A percentile compares a stretch with the other conserved stretches of the same genome.
These are phyloP conservation scores for Danio albolineatus DNA, from an alignment of 2,797 vertebrate genomes.

Conservation along the genomic window DNA sequence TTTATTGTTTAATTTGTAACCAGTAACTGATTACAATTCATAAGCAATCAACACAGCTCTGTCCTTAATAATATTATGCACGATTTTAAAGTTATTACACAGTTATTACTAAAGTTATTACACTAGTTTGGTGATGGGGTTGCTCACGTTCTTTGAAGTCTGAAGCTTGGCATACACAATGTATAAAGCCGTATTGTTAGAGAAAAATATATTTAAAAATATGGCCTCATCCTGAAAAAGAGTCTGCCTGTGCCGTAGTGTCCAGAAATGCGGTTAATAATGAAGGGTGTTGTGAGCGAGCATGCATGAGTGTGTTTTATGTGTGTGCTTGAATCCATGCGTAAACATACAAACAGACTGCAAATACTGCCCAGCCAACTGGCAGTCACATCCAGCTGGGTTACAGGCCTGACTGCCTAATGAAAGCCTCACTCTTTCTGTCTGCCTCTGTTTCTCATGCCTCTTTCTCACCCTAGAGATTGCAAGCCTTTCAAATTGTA, in stretches of 20 bases:
- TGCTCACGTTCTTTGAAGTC: not conserved
- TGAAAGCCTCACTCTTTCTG: conserved; percentile 77
- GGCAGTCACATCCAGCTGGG: conserved; percentile 79
- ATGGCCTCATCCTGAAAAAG: not conserved
- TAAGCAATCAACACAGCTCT: too few species aligned
- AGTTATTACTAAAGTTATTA: too few species aligned
- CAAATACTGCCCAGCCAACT: conserved; percentile 71
- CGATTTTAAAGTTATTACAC: too few species aligned
- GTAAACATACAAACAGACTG: conserved; percentile 43
- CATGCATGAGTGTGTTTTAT: conserved; percentile 44
- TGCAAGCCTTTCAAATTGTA: conserved; percentile 30
- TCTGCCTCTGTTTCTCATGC: conserved; percentile 74
- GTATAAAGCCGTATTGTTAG: not conserved
- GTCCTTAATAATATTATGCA: not conserved
- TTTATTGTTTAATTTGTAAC: too few species aligned
- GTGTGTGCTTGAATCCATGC: conserved; percentile 32
- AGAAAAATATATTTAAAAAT: not conserved
- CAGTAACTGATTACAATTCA: too few species aligned
- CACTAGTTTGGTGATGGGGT: not conserved
- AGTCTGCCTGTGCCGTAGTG: conserved; percentile 23
- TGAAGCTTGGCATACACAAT: not conserved
- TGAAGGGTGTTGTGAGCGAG: conserved; percentile 22
- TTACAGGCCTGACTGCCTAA: conserved; percentile 77
- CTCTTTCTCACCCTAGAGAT: conserved; percentile 66
- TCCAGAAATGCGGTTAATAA: conserved; percentile 35